Base-by-base conservation (phyloP, 2,797 vertebrate genomes). In the Oryzias dopingdopingensis region DNA sequence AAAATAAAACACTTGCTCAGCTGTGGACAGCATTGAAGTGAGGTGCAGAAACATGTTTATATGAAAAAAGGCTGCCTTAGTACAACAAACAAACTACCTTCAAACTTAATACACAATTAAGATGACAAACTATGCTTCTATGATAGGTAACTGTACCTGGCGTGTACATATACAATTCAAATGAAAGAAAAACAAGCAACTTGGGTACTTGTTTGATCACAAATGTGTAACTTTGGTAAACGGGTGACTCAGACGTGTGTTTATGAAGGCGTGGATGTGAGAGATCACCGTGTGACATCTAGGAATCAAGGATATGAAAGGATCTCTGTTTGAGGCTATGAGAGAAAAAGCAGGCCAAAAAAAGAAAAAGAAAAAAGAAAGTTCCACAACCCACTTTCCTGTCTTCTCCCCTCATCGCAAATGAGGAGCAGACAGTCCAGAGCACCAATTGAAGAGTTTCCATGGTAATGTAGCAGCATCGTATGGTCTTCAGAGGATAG, bases 191-290 rank as follows among this genome's bases (percentile, higher is more conserved):
- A 87, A 91, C 92, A 93, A 91, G 87, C 89, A 89, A 84, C 90
- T 90, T 92, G 67, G 79, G 79, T 87, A 91, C 90, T 91, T 86
- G 86, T 90, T 87, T 91, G 93, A 93, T 92, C 90, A 93, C 93
- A 94, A 95, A 94, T 91, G 93, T 89, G 90, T 92, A 92, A 93
- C 92, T 94, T 93, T 93, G 92, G 92, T 93, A 93, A 93, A 93
- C 91, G 90, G 89, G 88, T 90, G 88, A 80, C 76, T 76, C 64
- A 77, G 81, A 89, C 84, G 84, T 85, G 81, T 79, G 79, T 76
- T 42, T 71, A 88, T 90, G 87, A 88, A 90, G 83, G 87, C 67
- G 62, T 68, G 54, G 71, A 72, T 62, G 76, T 79, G 77, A 84
- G 59, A 74, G 70, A 74, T 81, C 77, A 78, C 80, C 69, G 74